Base-by-base conservation (phyloP, 2,888 invertebrate genomes). In the Monochamus alternatus region DNA sequence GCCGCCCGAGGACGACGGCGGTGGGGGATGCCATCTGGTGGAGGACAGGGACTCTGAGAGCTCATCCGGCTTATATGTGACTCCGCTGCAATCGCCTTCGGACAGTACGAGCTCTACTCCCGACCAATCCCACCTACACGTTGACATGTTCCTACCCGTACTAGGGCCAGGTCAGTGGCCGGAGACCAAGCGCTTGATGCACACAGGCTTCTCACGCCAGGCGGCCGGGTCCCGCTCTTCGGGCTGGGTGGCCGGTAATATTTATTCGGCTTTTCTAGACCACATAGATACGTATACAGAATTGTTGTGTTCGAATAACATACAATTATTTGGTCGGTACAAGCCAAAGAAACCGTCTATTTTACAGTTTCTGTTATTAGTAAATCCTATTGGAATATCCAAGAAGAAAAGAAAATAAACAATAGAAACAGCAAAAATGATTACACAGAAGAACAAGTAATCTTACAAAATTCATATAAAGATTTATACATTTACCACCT, bases 111-210 rank as follows among this genome's bases (percentile, higher is more conserved):
- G 83, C 82, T 85, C 84, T 78, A 81, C 85, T 81, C 81, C 78
- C 73, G 83, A 83, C 80, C 81, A 79, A 81, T 79, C 78, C 84
- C 84, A 81, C 82, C 83, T 77, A 84, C 84, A 81, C 79, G 80
- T 83, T 83, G 84, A 86, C 85, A 81, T 83, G 83, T 86, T 82
- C 84, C 84, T 84, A 82, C 85, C 84, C 85, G 87, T 87, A 87
- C 89, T 87, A 84, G 87, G 88, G 87, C 88, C 88, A 89, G 89
- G 89, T 89, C 89, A 89, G 89, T 88, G 87, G 85, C 89, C 80
- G 90, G 90, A 55, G 55, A 83, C 90, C 89, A 80, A 82, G 85
- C 85, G 85, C 85, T 85, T 85, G 76, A 84, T 81, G 83, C 84
- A 83, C 84, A 83, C 84, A 77, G 84, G 85, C 84, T 85, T 84